Evolutionary conservation across 2,888 invertebrate genomes (phyloP).

Genomic region (Chromoteleia sp.): DNA sequence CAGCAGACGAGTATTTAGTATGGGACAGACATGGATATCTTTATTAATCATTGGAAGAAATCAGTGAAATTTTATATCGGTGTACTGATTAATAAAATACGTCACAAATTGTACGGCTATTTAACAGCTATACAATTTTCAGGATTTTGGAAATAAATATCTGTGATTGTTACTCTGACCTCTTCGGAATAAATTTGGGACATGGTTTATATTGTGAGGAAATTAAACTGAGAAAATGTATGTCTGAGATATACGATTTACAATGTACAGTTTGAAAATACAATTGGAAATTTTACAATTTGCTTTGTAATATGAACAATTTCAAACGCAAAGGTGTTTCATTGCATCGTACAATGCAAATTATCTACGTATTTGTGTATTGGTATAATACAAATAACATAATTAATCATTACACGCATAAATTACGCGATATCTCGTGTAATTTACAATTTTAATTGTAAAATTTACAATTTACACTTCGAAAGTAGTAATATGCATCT

Average conservation of each 20-base stretch:
- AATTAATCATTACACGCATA: too few species aligned
- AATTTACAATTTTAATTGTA: too few species aligned
- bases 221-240: neutral
- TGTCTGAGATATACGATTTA: neutral
- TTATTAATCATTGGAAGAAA: neutral
- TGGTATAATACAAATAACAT: too few species aligned
- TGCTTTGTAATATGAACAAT: too few species aligned
- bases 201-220: too few species aligned
- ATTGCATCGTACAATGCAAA: too few species aligned
- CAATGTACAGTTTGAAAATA: neutral
- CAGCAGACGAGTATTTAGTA: conserved; percentile 3
- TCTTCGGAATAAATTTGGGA: too few species aligned
- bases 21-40: neutral
- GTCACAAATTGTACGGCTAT: neutral
- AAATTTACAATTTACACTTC: too few species aligned
- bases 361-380: too few species aligned
- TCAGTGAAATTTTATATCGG: neutral
- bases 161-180: neutral
- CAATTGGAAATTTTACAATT: neutral
- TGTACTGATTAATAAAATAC: neutral
- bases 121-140: neutral
- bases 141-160: neutral
- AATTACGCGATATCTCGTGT: too few species aligned
- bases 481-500: too few species aligned
- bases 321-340: too few species aligned